Percentiles rank a stretch among this genome's conserved stretches.
These are phyloP conservation scores for Caenorhabditis panamensis DNA, from an alignment of 2,888 invertebrate genomes.

Conservation along the genomic window DNA sequence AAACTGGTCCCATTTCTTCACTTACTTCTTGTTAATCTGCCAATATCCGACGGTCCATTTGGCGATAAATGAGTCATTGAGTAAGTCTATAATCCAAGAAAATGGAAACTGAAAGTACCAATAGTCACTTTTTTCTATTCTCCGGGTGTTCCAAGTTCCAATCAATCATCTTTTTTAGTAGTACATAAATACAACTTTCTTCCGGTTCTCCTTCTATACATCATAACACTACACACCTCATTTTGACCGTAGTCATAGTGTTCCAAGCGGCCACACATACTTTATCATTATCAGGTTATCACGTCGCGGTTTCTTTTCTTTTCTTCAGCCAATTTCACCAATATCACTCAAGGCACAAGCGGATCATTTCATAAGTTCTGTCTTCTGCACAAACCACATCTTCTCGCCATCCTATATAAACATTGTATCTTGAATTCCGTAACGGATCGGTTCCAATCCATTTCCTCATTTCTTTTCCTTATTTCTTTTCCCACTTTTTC, in stretches of 20 bases:
- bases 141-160: background rate
- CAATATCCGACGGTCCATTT: constrained; percentile 9
- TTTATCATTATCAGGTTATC: background rate
- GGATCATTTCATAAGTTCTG: constrained; percentile 37
- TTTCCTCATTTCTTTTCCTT: constrained; percentile 3
- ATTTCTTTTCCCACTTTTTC: constrained; percentile 3
- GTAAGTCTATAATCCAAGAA: constrained; percentile 6
- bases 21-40: constrained; percentile 14
- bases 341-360: constrained; percentile 51
- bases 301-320: background rate
- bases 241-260: constrained; percentile 20
- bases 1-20: constrained; percentile 46
- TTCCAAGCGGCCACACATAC: constrained; percentile 36
- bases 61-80: constrained; percentile 25
- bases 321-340: constrained; percentile 29
- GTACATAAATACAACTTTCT: background rate
- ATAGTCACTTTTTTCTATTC: background rate
- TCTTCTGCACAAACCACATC: constrained; percentile 32
- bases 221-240: constrained; percentile 11
- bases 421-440: background rate
- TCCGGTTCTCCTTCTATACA: constrained; percentile 1
- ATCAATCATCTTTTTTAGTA: background rate
- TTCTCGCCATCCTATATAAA: constrained; percentile 18
- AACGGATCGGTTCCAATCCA: background rate
- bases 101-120: constrained; percentile 22